A percentile compares a stretch with the other conserved stretches of the same genome.
Conservation (phyloP, 2,113 vertebrate species). For the Dicerorhinus sumatrensis region DNA sequence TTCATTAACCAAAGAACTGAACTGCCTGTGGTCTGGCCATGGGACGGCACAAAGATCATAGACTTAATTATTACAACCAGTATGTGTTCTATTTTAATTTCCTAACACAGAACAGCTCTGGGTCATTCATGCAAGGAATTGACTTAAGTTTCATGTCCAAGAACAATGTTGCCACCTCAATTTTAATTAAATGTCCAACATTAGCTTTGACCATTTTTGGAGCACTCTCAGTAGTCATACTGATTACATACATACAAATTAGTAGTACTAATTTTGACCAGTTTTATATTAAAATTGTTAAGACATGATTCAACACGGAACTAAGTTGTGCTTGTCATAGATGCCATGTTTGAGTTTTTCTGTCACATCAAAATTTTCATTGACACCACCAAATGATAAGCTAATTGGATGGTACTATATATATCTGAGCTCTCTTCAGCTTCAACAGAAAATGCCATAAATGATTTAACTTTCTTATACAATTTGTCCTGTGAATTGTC, state of each 20-base stretch:
- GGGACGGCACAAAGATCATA: background rate
- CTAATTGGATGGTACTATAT: background rate
- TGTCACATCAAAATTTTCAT: background rate
- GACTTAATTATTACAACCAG: background rate
- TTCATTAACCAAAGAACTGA: background rate
- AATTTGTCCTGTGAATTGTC: background rate
- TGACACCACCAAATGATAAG: background rate
- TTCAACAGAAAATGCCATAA: background rate
- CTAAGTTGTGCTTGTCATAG: background rate
- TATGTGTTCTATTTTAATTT: background rate
- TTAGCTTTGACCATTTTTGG: background rate
- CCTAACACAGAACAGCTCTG: background rate
- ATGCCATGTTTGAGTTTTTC: background rate
- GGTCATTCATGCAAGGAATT: background rate
- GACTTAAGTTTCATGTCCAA: background rate
- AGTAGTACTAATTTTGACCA: background rate
- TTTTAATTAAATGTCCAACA: background rate
- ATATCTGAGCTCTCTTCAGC: background rate
- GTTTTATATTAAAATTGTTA: background rate
- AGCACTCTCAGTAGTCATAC: background rate
- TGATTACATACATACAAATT: too few relatives aligned
- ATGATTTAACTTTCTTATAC: background rate
- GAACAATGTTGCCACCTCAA: background rate
- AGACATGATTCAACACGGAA: background rate
- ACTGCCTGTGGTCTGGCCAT: background rate